Evolutionary conservation across 2,797 vertebrate species (phyloP), one percentile per base, ranked within the genome.

Genomic region (Brotula barbata): DNA sequence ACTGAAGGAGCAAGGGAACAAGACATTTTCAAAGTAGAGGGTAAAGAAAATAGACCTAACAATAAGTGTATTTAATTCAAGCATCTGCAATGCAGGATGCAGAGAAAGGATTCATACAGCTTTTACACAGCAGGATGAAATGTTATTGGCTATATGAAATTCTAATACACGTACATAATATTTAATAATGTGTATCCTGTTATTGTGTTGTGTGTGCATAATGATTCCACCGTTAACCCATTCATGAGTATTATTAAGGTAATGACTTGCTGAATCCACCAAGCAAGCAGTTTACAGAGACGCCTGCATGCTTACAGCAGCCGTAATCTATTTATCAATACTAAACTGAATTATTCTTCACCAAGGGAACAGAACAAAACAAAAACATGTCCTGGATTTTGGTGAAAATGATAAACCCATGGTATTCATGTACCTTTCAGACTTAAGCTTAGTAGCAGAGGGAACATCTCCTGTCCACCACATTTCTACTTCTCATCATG

Each of bases 251-350:
- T 74, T 78, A 81, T 79, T 52, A 68, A 67, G 25, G 57, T 81
- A 81, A 81, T 76, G 82, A 80, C 71, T 75, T 58, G 41, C 63
- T 60, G 62, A 67, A 83, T 83, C 54, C 63, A 64, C 62, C 68
- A 71, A 80, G 58, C 77, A 79, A 85, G 75, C 75, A 78, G 78
- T 73, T 85, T 80, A 77, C 56, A 44, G 64, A 78, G 58, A 58
- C 25, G 48, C 15, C 2, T 43, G 40, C 41, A 14, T 37, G 58
- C 56, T 58, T 49, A 16, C 23, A 21, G 53, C 33, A 36, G 60
- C 58, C 64, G 50, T 74, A 84, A 85, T 85, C 81, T 74, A 79
- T 53, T 87, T 84, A 83, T 68, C 73, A 81, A 87, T 84, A 75
- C 83, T 40, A 80, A 82, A 80, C 75, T 78, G 59, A 60, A 85